Base-by-base conservation (phyloP, 2,888 invertebrate genomes). In the Scaptomyza cyrtandrae region DNA sequence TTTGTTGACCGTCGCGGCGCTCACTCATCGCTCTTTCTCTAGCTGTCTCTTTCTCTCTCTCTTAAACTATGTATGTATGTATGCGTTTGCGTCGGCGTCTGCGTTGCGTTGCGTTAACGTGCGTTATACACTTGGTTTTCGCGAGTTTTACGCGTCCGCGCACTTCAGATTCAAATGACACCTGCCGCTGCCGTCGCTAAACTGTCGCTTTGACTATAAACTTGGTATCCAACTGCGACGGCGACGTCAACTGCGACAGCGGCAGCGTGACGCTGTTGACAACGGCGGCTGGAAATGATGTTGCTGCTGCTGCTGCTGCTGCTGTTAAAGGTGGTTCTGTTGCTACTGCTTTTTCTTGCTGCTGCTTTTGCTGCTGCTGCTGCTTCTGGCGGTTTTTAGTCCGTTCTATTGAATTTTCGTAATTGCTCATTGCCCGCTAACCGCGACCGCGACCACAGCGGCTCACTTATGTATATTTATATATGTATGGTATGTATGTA, bases 171-270 rank as follows among this genome's bases (percentile, higher is more conserved):
- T 86, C 88, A 85, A 87, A 82, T 87, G 82, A 86, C 88, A 82
- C 82, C 88, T 82, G 82, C 86, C 86, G 82, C 86, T 85, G 88
- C 82, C 86, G 86, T 82, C 80, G 88, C 68, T 82, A 58, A 85
- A 82, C 82, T 82, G 82, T 77, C 72, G 80, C 72, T 69, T 35
- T 53, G 69, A 64, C 75, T 73, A 64, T 73, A 78, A 78, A 61
- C 74, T 57, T 46, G 78, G 69, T 73, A 58, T 63, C 56, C 74
- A 67, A 73, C 78, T 53, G 77, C 73, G 71, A 61, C 72, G 39
- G 39, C 57, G 44, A 72, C 72, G 33, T 35, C 49, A 13, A 58
- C 74, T n/a, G 43, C 45, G 54, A 62, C 69, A 24, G 50, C 48
- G 71, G 33, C 72, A 52, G 73, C 52, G 50, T 55, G 62, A 68